phyloP scores from a whole-genome alignment of 2,888 invertebrate genomes.

The Spodoptera littoralis region DNA sequence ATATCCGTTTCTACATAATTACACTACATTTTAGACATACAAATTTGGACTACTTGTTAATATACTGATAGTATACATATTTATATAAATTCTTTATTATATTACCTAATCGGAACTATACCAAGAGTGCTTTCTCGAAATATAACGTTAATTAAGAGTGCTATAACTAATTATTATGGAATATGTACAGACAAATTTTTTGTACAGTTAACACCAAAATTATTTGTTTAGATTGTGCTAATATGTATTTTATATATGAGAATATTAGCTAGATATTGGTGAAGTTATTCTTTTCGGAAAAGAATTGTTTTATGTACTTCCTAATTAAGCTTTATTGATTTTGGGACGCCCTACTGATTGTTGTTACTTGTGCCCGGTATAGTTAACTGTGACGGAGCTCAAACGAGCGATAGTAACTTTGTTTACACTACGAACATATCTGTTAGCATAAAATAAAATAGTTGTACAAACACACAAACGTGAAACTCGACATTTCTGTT shows the following conservation, averaged over 20 bases:
- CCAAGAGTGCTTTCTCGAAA: slow-evolving; percentile 85
- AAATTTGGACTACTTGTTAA: slow-evolving; percentile 64
- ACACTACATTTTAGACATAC: slow-evolving; percentile 48
- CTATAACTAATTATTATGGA: slow-evolving; percentile 62
- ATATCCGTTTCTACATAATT: slow-evolving; percentile 29
- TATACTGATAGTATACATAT: slow-evolving; percentile 53
- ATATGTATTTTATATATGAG: slow-evolving; percentile 67
- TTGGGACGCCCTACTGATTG: slow-evolving; percentile 54
- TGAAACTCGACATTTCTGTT: slow-evolving; percentile 54
- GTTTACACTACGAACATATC: slow-evolving; percentile 56
- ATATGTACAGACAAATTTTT: slow-evolving; percentile 61
- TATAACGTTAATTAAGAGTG: slow-evolving; percentile 74
- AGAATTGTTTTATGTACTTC: slow-evolving; percentile 83
- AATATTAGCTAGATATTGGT: slow-evolving; percentile 67
- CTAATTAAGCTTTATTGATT: slow-evolving; percentile 74
- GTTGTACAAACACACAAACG: slow-evolving; percentile 48
- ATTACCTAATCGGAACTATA: slow-evolving; percentile 61
- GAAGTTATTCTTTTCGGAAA: slow-evolving; percentile 87
- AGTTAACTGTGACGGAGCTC: slow-evolving; percentile 44
- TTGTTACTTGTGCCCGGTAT: slow-evolving; percentile 51
- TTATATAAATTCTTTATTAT: slow-evolving; percentile 57
- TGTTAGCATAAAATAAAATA: slow-evolving; percentile 54
- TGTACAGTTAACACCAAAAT: slow-evolving; percentile 73
- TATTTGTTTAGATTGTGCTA: slow-evolving; percentile 70
- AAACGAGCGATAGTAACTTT: slow-evolving; percentile 31